These are phyloP conservation scores for Ochropleura leucogaster DNA, from an alignment of 2,888 invertebrate genomes.

Conservation along the genomic window DNA sequence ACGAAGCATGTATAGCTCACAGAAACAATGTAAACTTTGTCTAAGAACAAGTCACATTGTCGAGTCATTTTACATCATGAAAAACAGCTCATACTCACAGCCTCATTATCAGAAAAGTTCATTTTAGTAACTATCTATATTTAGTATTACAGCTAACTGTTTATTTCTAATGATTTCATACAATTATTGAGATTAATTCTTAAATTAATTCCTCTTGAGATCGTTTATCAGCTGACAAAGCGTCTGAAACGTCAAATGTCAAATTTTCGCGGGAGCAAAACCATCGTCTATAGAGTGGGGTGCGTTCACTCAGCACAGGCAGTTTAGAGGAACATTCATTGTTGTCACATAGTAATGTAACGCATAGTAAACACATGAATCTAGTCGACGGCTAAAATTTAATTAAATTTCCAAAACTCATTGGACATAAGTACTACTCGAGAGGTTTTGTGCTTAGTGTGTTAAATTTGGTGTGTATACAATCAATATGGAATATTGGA, in stretches of 20 bases:
- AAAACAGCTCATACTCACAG: constrained; percentile 78
- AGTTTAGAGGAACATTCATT: not conserved
- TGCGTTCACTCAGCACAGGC: constrained; percentile 25
- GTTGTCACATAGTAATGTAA: not conserved
- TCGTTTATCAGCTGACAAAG: constrained; percentile 72
- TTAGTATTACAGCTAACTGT: constrained; percentile 1
- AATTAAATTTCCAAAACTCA: too few relatives aligned
- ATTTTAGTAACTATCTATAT: constrained; percentile 65
- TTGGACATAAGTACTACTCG: too few relatives aligned
- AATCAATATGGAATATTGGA: too few relatives aligned
- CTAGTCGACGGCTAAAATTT: not conserved
- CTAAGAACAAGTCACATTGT: constrained; percentile 44
- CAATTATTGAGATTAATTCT: constrained; percentile 27
- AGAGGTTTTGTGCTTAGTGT: too few relatives aligned
- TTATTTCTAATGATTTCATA: constrained; percentile 53
- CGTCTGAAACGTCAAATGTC: constrained; percentile 74
- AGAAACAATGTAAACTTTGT: constrained; percentile 38
- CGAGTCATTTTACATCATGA: constrained; percentile 26
- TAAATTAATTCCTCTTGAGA: constrained; percentile 33
- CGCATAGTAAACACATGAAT: not conserved
- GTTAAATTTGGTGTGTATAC: too few relatives aligned
- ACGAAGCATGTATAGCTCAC: constrained; percentile 7
- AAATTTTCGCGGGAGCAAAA: constrained; percentile 81
- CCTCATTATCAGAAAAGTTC: constrained; percentile 89
- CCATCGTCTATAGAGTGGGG: constrained; percentile 17